phyloP scores from a whole-genome alignment of 2,113 vertebrate genomes.

The Mustelus asterias region DNA sequence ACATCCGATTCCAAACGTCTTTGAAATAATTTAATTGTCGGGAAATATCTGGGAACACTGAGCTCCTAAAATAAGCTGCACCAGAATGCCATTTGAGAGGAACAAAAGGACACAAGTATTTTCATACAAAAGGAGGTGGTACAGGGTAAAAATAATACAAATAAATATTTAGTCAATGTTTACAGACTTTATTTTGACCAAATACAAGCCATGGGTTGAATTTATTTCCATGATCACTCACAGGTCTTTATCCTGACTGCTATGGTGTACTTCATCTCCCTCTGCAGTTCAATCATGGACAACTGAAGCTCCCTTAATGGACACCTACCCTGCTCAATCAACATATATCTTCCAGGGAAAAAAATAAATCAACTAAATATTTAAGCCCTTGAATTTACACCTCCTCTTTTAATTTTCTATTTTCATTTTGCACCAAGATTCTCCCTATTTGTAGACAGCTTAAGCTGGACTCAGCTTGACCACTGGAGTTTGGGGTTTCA shows the following conservation, averaged over 20 bases:
- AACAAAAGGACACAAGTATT: neutral
- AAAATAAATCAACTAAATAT: neutral
- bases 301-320: neutral
- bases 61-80: neutral
- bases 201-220: neutral
- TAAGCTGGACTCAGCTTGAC: neutral
- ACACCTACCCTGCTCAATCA: neutral
- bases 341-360: neutral
- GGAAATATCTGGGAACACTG: neutral
- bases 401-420: neutral
- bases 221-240: slow-evolving; percentile 13
- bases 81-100: neutral
- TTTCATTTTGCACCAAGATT: neutral
- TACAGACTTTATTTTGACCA: slow-evolving; percentile 13
- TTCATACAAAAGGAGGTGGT: neutral
- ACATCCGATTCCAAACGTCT: neutral
- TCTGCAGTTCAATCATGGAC: too few species aligned
- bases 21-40: neutral
- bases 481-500: neutral
- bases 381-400: neutral
- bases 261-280: neutral
- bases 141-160: neutral
- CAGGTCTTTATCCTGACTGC: neutral
- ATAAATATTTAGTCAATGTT: slow-evolving; percentile 23
- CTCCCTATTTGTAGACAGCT: neutral